These are phyloP conservation scores for Gortyna flavago DNA, from an alignment of 2,888 invertebrate species.

Conservation along the genomic window DNA sequence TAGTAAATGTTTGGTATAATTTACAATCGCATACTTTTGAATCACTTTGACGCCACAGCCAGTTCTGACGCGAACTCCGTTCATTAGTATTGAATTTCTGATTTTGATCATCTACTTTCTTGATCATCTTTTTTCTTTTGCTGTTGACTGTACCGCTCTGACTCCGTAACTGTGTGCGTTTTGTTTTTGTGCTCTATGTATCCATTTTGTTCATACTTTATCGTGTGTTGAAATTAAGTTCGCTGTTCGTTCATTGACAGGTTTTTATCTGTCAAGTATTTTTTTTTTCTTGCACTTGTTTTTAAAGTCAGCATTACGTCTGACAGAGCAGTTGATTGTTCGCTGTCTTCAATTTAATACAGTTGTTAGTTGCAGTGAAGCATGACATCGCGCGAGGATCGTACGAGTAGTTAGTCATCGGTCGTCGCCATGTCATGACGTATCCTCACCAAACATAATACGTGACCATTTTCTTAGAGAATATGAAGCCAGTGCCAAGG, in stretches of 20 bases:
- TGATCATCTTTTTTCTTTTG: no score
- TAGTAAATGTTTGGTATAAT: no score
- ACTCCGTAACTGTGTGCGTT: not conserved
- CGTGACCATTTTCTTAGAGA: slow-evolving; percentile 76
- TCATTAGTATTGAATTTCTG: no score
- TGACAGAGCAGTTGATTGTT: slow-evolving; percentile 1
- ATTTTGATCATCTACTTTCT: no score
- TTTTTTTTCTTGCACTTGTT: not conserved
- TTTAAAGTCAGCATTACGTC: not conserved
- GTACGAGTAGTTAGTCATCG: slow-evolving; percentile 54
- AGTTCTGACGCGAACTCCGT: no score
- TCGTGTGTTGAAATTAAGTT: not conserved
- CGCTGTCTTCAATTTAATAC: slow-evolving; percentile 20
- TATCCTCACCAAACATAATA: slow-evolving; percentile 65
- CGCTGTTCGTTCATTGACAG: slow-evolving; percentile 10
- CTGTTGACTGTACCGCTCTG: no score
- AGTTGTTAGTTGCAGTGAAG: slow-evolving; percentile 22
- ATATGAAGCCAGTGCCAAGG: slow-evolving; percentile 74
- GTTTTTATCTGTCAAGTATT: not conserved
- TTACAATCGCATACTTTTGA: no score
- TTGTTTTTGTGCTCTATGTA: slow-evolving; percentile 10
- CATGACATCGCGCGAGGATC: slow-evolving; percentile 23
- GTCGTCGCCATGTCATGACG: slow-evolving; percentile 49
- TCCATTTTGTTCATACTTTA: not conserved
- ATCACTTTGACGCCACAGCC: no score